Evolutionary conservation across 2,888 invertebrate genomes (phyloP).

Genomic region (Nasonovia ribisnigri): DNA sequence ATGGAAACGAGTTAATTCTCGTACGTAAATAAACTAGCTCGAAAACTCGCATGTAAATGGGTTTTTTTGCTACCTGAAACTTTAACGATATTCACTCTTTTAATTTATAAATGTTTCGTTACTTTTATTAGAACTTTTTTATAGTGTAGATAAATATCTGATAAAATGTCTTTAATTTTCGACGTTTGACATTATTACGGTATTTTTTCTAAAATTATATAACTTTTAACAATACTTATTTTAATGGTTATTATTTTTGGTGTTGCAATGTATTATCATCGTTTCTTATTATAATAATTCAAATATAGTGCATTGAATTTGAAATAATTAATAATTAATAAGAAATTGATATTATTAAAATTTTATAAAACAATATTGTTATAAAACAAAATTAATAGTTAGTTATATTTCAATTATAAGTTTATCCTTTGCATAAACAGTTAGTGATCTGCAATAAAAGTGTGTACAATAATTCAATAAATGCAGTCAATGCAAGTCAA

Average conservation of each 20-base stretch:
- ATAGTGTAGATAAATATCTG: constrained; percentile 7
- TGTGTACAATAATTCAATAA: background rate
- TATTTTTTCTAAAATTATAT: background rate
- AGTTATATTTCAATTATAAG: no score
- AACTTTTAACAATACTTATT: background rate
- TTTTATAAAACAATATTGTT: background rate
- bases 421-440: background rate
- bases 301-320: background rate
- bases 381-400: no score
- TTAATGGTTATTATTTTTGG: background rate
- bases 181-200: constrained; percentile 1
- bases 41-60: constrained; percentile 17
- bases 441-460: background rate
- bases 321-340: background rate
- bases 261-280: background rate
- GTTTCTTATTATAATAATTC: background rate
- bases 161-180: constrained; percentile 8
- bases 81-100: constrained; percentile 14
- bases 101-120: constrained; percentile 5
- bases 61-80: constrained; percentile 1
- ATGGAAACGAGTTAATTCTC: background rate
- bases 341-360: background rate
- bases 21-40: constrained; percentile 5
- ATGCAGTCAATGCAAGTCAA: background rate
- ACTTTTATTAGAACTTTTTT: constrained; percentile 11